These are phyloP conservation scores for Ophraella communa DNA, from an alignment of 2,888 invertebrate species.

Conservation along the genomic window DNA sequence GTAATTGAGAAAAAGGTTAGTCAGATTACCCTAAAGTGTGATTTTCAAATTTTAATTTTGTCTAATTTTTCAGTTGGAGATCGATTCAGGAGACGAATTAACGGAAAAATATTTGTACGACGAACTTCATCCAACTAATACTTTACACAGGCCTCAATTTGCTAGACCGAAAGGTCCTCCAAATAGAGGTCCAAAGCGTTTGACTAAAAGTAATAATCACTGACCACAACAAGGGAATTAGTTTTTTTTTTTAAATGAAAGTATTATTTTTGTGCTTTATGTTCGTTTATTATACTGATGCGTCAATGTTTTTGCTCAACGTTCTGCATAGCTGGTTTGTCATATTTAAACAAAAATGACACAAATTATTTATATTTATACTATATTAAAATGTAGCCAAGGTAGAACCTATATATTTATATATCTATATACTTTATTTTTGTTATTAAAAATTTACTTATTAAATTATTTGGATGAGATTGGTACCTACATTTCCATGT, in stretches of 20 bases:
- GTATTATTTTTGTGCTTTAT: conserved; percentile 16
- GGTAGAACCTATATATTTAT: neutral
- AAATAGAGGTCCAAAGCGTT: conserved; percentile 87
- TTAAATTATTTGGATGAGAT: too few species aligned
- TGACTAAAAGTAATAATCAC: conserved; percentile 71
- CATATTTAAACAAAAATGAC: neutral
- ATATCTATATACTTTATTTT: neutral
- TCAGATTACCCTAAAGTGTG: too few species aligned
- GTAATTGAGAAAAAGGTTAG: conserved; percentile 86
- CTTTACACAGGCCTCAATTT: conserved; percentile 88
- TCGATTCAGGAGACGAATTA: conserved; percentile 87
- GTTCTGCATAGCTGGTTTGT: neutral
- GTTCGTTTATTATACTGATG: neutral
- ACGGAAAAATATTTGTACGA: conserved; percentile 90
- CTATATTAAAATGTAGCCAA: neutral
- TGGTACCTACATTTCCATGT: too few species aligned
- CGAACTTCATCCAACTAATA: conserved; percentile 92
- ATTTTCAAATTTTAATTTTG: too few species aligned
- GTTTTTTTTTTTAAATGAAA: neutral
- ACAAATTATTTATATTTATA: neutral
- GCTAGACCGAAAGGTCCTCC: conserved; percentile 97
- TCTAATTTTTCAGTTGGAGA: conserved; percentile 74
- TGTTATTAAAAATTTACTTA: too few species aligned
- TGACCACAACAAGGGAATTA: neutral
- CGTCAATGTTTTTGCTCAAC: conserved; percentile 12